These are phyloP conservation scores for Labeo rohita DNA, from an alignment of 2,113 vertebrate species.

Conservation along the genomic window DNA sequence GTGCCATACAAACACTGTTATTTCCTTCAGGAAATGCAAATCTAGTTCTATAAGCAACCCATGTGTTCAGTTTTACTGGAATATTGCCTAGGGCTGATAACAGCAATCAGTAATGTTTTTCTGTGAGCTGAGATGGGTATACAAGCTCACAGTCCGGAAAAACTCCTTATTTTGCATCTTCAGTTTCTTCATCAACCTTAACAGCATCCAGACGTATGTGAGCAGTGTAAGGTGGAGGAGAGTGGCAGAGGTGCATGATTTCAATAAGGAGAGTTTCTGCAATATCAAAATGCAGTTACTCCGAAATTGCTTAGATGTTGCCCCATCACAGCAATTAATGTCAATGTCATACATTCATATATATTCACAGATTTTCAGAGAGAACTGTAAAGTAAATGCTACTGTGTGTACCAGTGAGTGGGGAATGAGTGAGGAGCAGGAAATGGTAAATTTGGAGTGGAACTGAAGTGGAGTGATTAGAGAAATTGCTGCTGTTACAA, in stretches of 20 bases:
- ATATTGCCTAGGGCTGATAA: neutral
- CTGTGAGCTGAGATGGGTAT: slow-evolving; percentile 2
- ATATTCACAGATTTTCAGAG: neutral
- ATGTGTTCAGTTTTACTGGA: neutral
- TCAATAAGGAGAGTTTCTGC: neutral
- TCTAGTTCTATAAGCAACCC: neutral
- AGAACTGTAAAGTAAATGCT: neutral
- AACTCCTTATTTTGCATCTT: neutral
- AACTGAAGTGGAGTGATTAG: neutral
- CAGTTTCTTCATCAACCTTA: neutral
- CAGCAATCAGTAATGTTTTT: neutral
- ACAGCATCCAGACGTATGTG: neutral
- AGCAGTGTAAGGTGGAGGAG: no score
- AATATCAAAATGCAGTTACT: neutral
- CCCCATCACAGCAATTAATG: neutral
- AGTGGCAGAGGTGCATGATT: neutral
- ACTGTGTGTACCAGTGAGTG: neutral
- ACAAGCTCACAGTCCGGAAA: neutral
- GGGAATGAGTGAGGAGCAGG: neutral
- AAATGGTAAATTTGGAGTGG: neutral
- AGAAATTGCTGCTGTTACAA: neutral
- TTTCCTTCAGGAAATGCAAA: neutral
- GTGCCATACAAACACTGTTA: neutral
- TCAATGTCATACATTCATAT: neutral
- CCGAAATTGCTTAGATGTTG: neutral